phyloP scores from a whole-genome alignment of 2,113 vertebrate species.

The Grammomys dolichurus region DNA sequence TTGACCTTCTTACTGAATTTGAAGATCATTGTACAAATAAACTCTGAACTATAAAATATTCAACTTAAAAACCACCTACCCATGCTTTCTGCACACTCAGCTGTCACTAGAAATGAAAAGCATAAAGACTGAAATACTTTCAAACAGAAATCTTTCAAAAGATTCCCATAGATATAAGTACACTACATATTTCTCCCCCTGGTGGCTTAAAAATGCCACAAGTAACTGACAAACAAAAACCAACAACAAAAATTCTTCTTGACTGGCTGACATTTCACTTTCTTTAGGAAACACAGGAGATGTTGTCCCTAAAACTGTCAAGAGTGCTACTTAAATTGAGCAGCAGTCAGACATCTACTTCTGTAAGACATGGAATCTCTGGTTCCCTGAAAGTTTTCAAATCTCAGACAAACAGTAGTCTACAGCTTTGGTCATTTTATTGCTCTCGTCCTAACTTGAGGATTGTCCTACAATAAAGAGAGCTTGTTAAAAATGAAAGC shows the following conservation, averaged over 20 bases:
- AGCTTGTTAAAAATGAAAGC: conserved; percentile 39
- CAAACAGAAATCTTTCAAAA: conserved; percentile 58
- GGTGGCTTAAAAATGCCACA: conserved; percentile 39
- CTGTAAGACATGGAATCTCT: background rate
- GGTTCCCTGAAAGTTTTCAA: conserved; percentile 11
- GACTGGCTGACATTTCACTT: conserved; percentile 58
- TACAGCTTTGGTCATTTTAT: background rate
- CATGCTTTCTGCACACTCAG: conserved; percentile 34
- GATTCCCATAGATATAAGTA: background rate
- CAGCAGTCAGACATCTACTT: background rate
- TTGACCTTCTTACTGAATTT: conserved; percentile 39
- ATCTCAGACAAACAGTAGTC: conserved; percentile 24
- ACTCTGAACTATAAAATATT: conserved; percentile 26
- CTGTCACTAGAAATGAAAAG: conserved; percentile 43
- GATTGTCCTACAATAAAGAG: conserved; percentile 7
- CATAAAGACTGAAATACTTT: conserved; percentile 52
- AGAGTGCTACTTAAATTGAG: background rate
- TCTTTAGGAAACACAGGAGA: conserved; percentile 43
- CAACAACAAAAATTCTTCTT: background rate
- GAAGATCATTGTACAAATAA: conserved; percentile 22
- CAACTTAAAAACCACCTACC: conserved; percentile 1
- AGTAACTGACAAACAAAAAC: conserved; percentile 33
- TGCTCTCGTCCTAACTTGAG: background rate
- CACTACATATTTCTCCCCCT: background rate
- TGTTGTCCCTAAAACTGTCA: conserved; percentile 31